Conservation (phyloP, 2,113 vertebrate genomes). For the Gymnobelideus leadbeateri region DNA sequence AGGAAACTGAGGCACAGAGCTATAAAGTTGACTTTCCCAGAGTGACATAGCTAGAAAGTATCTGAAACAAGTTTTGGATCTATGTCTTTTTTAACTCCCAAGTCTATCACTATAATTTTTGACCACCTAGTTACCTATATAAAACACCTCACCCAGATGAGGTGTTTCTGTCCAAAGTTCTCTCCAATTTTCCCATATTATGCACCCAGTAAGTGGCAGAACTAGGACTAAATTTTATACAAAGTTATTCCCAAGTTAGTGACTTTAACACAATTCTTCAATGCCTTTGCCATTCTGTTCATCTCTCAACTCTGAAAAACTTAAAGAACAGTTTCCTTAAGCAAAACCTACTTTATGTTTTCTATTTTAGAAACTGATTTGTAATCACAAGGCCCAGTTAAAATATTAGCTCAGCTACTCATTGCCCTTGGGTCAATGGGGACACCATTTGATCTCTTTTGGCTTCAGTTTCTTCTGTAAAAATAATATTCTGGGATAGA, state of each 20-base stretch:
- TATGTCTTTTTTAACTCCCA: not conserved
- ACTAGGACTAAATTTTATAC: too few relatives aligned
- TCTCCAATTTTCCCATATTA: not conserved
- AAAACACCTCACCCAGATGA: not conserved
- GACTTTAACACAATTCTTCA: not conserved
- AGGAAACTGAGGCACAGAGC: not conserved
- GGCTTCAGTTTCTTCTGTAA: not conserved
- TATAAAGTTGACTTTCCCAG: not conserved
- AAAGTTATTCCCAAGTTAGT: not conserved
- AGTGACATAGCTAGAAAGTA: not conserved
- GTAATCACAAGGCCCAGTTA: not conserved
- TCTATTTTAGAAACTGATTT: not conserved
- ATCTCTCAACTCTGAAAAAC: not conserved
- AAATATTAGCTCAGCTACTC: not conserved
- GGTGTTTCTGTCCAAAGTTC: too few relatives aligned
- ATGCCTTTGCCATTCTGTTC: not conserved
- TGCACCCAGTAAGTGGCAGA: not conserved
- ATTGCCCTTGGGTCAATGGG: not conserved
- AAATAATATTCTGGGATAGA: not conserved
- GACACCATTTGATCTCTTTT: not conserved
- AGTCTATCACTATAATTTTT: not conserved
- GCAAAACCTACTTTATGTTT: too few relatives aligned
- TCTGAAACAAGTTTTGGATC: not conserved
- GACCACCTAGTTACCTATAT: not conserved
- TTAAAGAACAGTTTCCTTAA: not conserved